Evolutionary conservation across 2,113 vertebrate genomes (phyloP).

Genomic region (Pelvicachromis taeniatus): DNA sequence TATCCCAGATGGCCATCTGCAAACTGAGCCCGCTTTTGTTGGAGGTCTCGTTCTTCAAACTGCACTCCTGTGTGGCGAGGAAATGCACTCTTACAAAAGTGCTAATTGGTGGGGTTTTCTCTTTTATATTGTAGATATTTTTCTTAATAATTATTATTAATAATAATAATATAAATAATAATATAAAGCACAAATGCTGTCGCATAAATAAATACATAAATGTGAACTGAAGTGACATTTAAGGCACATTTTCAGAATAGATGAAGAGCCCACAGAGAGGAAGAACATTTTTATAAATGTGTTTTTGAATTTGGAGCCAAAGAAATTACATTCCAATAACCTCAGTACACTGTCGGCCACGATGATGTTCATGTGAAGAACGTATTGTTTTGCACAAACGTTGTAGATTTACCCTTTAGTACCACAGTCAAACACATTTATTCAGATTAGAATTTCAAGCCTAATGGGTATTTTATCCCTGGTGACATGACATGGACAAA

Average conservation of each 20-base stretch:
- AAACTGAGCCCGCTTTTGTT: background rate
- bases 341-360: background rate
- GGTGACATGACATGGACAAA: background rate
- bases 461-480: rapidly evolving
- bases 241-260: background rate
- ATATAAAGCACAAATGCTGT: background rate
- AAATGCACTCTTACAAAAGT: too few relatives aligned
- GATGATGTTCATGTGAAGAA: background rate
- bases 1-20: background rate
- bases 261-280: background rate
- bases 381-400: background rate
- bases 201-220: background rate
- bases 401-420: background rate
- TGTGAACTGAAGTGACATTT: background rate
- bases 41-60: background rate
- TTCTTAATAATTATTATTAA: background rate
- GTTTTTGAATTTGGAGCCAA: background rate
- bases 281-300: background rate
- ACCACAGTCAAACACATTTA: background rate
- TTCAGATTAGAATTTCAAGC: background rate
- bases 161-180: background rate
- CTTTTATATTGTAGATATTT: background rate
- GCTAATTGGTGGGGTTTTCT: background rate
- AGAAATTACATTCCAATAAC: background rate
- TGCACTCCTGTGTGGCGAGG: too few relatives aligned